phyloP scores from a whole-genome alignment of 2,113 vertebrate species.

The Bettongia penicillata region DNA sequence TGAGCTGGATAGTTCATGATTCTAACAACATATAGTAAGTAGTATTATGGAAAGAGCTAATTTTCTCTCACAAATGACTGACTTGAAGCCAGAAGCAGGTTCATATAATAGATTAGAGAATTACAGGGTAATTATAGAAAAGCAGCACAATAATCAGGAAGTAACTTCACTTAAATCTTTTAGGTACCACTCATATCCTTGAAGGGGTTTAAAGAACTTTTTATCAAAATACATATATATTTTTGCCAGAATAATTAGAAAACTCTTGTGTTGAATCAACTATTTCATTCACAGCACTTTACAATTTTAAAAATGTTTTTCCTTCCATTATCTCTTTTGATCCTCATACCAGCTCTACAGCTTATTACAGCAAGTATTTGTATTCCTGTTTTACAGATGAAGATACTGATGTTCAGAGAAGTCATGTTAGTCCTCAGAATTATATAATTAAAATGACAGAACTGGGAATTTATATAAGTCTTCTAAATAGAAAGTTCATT shows the following conservation, averaged over 20 bases:
- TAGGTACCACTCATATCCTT: not conserved
- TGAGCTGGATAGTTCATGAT: conserved; percentile 62
- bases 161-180: conserved; percentile 18
- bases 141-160: conserved; percentile 68
- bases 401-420: not conserved
- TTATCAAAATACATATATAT: not conserved
- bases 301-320: not conserved
- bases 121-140: conserved; percentile 46
- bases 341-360: not conserved
- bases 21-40: conserved; percentile 65
- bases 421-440: not conserved
- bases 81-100: conserved; percentile 63
- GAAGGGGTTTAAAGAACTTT: not conserved
- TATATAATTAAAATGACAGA: not conserved
- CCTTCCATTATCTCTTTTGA: not conserved
- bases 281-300: not conserved
- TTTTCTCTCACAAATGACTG: conserved; percentile 73
- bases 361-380: not conserved
- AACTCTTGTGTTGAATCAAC: not conserved
- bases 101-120: conserved; percentile 42
- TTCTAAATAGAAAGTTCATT: not conserved
- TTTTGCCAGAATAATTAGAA: not conserved
- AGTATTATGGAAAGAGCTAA: conserved; percentile 57
- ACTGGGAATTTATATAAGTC: not conserved
- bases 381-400: not conserved